phyloP scores from a whole-genome alignment of 2,797 vertebrate species.

The Sebastes cheni region DNA sequence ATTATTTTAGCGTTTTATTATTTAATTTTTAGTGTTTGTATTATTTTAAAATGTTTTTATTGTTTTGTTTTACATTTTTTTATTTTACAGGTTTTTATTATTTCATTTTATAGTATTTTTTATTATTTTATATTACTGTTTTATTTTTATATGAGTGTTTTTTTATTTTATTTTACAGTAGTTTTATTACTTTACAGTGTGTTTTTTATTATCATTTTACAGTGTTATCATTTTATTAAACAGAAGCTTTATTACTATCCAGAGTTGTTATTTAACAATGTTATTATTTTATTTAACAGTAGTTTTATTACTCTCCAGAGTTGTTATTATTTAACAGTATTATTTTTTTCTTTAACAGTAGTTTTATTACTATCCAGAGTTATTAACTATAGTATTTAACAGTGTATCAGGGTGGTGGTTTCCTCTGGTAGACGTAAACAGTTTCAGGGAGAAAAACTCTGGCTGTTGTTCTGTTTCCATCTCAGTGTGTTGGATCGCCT shows the following conservation, averaged over 20 bases:
- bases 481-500: constrained; percentile 26
- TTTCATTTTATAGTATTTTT: too few species aligned
- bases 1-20: too few species aligned
- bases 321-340: not conserved
- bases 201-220: too few species aligned
- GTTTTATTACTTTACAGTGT: not conserved
- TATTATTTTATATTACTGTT: too few species aligned
- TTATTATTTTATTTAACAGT: not conserved
- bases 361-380: not conserved
- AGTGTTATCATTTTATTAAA: too few species aligned
- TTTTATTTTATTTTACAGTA: not conserved
- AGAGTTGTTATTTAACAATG: too few species aligned
- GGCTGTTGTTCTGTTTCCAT: constrained; percentile 29
- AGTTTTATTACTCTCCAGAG: not conserved
- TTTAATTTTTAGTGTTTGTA: too few species aligned
- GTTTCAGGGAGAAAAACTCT: not conserved
- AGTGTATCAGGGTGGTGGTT: not conserved
- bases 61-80: too few species aligned
- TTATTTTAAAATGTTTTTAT: not conserved
- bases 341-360: not conserved
- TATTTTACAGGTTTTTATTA: too few species aligned
- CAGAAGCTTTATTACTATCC: not conserved
- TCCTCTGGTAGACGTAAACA: not conserved
- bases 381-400: too few species aligned
- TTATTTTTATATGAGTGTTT: not conserved